Conservation (phyloP, 2,797 vertebrate species). For the Mionectes olivaceus region DNA sequence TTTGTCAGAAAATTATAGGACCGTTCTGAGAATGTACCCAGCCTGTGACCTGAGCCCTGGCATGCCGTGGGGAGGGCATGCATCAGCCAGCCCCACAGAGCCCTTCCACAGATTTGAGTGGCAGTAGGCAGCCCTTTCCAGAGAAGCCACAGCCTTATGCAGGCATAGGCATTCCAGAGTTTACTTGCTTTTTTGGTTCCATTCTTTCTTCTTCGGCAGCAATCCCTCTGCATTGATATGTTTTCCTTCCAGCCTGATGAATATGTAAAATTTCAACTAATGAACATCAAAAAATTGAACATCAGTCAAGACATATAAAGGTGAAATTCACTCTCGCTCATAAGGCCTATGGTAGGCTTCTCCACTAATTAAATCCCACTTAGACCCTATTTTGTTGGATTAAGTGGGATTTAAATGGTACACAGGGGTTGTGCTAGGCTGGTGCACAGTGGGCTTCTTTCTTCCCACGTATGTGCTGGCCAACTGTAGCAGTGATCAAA, state of each 20-base stretch:
- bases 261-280: neutral
- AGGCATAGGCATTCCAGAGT: neutral
- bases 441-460: neutral
- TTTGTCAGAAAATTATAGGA: neutral
- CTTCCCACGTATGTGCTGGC: neutral
- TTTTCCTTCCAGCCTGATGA: neutral
- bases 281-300: neutral
- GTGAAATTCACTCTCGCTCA: neutral
- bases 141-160: neutral
- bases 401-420: neutral
- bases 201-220: neutral
- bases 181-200: neutral
- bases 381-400: neutral
- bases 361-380: neutral
- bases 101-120: neutral
- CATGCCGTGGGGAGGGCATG: fast-evolving
- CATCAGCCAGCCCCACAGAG: neutral
- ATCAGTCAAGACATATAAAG: neutral
- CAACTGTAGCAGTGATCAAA: neutral
- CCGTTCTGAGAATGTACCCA: fast-evolving
- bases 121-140: neutral
- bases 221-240: neutral
- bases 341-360: neutral
- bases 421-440: neutral
- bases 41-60: fast-evolving